phyloP scores from a whole-genome alignment of 1,140 invertebrate genomes.

The Archegozetes longisetosus region DNA sequence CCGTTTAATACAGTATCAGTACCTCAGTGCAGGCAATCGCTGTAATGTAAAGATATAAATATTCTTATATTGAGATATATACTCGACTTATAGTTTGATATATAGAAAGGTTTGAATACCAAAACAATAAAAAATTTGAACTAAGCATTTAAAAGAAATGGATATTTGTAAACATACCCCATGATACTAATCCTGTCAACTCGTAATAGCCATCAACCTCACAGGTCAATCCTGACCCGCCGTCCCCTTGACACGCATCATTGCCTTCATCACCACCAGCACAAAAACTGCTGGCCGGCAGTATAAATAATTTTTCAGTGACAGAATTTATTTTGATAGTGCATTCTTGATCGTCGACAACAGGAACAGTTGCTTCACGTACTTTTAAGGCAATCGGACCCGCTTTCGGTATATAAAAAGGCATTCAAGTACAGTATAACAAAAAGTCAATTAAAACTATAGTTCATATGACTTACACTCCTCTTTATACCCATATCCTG shows the following conservation, averaged over 20 bases:
- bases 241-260: constrained; percentile 85
- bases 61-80: too few species aligned
- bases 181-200: constrained; percentile 71
- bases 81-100: too few species aligned
- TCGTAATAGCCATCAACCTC: constrained; percentile 73
- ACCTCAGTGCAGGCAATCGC: too few species aligned
- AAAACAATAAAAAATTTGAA: background rate
- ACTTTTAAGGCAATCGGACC: constrained; percentile 75
- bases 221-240: constrained; percentile 75
- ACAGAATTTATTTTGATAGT: constrained; percentile 80
- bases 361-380: constrained; percentile 74
- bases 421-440: background rate
- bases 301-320: constrained; percentile 79
- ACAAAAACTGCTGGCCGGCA: constrained; percentile 80
- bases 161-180: constrained; percentile 29
- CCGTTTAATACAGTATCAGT: too few species aligned
- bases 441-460: background rate
- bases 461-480: constrained; percentile 45
- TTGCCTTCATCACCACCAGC: constrained; percentile 79
- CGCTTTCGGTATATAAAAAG: constrained; percentile 36
- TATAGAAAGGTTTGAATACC: too few species aligned
- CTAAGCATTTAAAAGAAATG: background rate
- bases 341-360: constrained; percentile 80
- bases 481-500: constrained; percentile 84
- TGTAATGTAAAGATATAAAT: too few species aligned